Percentiles rank a stretch among this genome's conserved stretches.
Evolutionary conservation across 2,888 invertebrate genomes (phyloP).

Genomic region (Lepidonotus clava): DNA sequence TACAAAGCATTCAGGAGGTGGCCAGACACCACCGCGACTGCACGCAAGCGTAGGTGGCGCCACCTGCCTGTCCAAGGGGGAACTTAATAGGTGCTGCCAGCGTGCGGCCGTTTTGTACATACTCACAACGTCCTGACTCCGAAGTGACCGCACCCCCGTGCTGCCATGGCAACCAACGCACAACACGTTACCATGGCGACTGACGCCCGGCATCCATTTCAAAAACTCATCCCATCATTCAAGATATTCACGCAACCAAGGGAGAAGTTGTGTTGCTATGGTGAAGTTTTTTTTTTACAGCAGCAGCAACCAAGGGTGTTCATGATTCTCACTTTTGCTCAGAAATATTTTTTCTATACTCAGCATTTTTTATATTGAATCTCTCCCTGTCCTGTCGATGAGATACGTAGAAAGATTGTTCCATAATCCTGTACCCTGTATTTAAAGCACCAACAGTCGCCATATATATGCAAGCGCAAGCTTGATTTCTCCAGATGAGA

Average conservation of each 20-base stretch:
- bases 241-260: conserved; percentile 18
- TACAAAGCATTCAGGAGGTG: conserved; percentile 56
- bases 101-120: conserved; percentile 21
- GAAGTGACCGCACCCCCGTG: background rate
- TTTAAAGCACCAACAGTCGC: background rate
- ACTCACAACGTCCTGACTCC: conserved; percentile 36
- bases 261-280: background rate
- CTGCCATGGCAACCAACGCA: conserved; percentile 34
- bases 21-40: conserved; percentile 58
- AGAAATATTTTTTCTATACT: conserved; percentile 7
- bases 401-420: background rate
- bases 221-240: background rate
- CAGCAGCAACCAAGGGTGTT: conserved; percentile 25
- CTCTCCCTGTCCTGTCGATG: background rate
- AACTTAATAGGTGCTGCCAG: background rate
- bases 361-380: conserved; percentile 14
- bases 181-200: conserved; percentile 26
- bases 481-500: background rate
- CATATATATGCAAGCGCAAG: background rate
- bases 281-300: background rate
- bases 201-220: conserved; percentile 35
- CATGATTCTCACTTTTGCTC: conserved; percentile 15
- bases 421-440: background rate
- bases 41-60: conserved; percentile 35
- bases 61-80: background rate